Conservation (phyloP, 1,140 invertebrate species). For the Phenacoccus solenopsis region DNA sequence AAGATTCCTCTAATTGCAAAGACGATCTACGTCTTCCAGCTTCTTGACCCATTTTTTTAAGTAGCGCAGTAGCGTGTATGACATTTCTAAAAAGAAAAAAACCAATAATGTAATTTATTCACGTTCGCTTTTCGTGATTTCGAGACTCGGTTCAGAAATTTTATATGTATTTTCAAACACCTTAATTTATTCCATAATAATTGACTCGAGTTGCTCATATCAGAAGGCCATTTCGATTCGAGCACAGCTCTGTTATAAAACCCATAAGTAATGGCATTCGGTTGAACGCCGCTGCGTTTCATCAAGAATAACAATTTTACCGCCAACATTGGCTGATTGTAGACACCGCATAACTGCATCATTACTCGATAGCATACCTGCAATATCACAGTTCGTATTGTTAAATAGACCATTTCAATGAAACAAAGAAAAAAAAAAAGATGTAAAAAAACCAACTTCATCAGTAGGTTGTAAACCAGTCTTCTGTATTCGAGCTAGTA, state of each 20-base stretch:
- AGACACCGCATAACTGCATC: conserved; percentile 95
- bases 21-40: conserved; percentile 25
- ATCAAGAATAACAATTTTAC: conserved; percentile 90
- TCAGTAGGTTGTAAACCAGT: conserved; percentile 68
- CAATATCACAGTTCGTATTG: not conserved
- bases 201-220: conserved; percentile 65
- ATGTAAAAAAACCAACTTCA: conserved; percentile 49
- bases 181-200: conserved; percentile 84
- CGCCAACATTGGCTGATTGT: conserved; percentile 84
- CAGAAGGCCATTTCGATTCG: conserved; percentile 87
- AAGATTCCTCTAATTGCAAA: conserved; percentile 27
- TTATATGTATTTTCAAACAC: conserved; percentile 24
- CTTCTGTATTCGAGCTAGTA: conserved; percentile 73
- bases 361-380: conserved; percentile 93
- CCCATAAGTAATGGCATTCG: conserved; percentile 96
- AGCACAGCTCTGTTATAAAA: conserved; percentile 73
- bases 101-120: not conserved
- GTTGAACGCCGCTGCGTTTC: conserved; percentile 85
- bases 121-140: not conserved
- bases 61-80: conserved; percentile 77
- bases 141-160: not conserved
- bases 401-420: not conserved
- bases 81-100: conserved; percentile 50
- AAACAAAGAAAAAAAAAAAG: conserved; percentile 16
- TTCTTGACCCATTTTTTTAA: conserved; percentile 51